phyloP scores from a whole-genome alignment of 2,888 invertebrate species.

The Rambutsinella grinnellia region DNA sequence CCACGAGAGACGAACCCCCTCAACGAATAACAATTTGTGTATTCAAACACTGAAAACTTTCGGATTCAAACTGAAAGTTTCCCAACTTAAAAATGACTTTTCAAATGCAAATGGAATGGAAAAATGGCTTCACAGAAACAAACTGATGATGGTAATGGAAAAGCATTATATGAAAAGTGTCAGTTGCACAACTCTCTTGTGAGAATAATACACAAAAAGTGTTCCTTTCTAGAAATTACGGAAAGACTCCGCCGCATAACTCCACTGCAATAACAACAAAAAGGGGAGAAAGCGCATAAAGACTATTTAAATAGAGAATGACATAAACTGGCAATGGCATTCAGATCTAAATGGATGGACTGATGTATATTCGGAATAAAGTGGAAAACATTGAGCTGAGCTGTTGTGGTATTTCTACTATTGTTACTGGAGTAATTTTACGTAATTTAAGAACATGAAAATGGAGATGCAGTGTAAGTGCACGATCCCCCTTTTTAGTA shows the following conservation, averaged over 20 bases:
- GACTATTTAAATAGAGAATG: neutral
- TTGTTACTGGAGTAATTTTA: too few species aligned
- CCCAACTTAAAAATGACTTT: neutral
- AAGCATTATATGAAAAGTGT: neutral
- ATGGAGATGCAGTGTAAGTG: too few species aligned
- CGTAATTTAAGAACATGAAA: neutral
- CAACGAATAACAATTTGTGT: too few species aligned
- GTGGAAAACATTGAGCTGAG: too few species aligned
- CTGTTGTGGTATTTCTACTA: too few species aligned
- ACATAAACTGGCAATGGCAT: neutral
- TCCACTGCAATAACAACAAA: neutral
- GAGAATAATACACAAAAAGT: neutral
- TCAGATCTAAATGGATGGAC: too few species aligned
- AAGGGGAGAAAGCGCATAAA: neutral
- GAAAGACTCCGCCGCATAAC: too few species aligned
- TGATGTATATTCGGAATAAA: too few species aligned
- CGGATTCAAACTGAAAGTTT: too few species aligned
- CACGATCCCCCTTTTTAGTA: too few species aligned
- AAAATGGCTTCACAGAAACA: neutral
- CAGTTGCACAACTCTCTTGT: neutral
- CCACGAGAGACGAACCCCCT: too few species aligned
- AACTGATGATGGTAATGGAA: neutral
- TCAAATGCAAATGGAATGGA: neutral
- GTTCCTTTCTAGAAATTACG: neutral
- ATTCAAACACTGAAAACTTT: too few species aligned